Conservation (phyloP, 1,140 invertebrate genomes). For the Platyura marginata region DNA sequence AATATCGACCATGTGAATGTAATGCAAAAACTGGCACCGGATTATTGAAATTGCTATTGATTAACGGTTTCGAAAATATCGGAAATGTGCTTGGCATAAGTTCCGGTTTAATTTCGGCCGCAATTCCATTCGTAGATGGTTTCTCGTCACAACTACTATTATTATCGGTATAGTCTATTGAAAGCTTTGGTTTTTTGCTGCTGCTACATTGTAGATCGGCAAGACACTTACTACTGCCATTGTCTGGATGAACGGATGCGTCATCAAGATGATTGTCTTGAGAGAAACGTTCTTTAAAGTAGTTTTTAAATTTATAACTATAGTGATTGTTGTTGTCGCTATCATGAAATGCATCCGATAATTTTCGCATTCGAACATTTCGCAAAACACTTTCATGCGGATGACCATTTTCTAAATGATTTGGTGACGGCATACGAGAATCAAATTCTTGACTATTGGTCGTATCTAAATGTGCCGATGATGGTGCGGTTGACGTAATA, state of each 20-base stretch:
- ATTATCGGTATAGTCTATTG: background rate
- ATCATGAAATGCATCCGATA: conserved; percentile 26
- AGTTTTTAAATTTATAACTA: conserved; percentile 87
- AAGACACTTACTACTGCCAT: background rate
- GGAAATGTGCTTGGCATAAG: conserved; percentile 6
- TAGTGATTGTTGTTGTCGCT: conserved; percentile 30
- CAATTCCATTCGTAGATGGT: conserved; percentile 1
- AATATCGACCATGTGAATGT: conserved; percentile 73
- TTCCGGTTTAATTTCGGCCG: conserved; percentile 21
- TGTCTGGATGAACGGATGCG: conserved; percentile 8
- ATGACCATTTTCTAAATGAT: conserved; percentile 5
- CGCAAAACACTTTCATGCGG: conserved; percentile 13
- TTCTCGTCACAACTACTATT: conserved; percentile 1
- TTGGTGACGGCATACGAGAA: conserved; percentile 17
- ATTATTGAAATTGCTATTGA: conserved; percentile 5
- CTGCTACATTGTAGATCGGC: background rate
- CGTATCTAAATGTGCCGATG: conserved; percentile 15
- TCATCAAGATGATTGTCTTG: conserved; percentile 17
- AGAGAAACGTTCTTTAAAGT: conserved; percentile 73
- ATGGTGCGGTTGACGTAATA: conserved; percentile 18
- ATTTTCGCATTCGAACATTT: conserved; percentile 20
- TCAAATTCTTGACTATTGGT: conserved; percentile 21
- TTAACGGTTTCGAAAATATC: conserved; percentile 3
- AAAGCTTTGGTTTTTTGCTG: background rate
- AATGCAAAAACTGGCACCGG: conserved; percentile 60